Base-by-base conservation (phyloP, 2,113 vertebrate species). In the Carassius carassius region DNA sequence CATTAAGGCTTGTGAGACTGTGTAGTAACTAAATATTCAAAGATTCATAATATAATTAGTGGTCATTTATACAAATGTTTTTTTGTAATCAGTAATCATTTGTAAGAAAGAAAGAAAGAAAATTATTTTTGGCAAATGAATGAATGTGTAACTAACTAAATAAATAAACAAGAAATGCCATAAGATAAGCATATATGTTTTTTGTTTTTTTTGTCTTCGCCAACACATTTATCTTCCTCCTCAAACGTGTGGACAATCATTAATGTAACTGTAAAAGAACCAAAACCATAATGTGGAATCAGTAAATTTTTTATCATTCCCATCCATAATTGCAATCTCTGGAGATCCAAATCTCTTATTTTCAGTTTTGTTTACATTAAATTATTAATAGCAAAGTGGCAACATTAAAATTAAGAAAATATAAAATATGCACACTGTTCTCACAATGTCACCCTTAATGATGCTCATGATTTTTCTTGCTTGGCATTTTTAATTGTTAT, bases 401-500 rank as follows among this genome's bases (percentile, higher is more conserved):
- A 10, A 67, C 86, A 91, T 92, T 91, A 89, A 92, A 92, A 92
- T 91, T 89, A 83, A 91, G 88, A 85, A 90, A 87, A 87, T 85
- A 87, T 89, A 63, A 91, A 90, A 86, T 82, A 90, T 83, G 76
- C 67, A 83, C 84, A 76, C 86, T 74, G 90, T 92, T 91, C 51
- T 92, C 88, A 87, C 91, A 94, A 91, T 87, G 89, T 91, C 87
- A 90, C 78, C 85, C 67, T 85, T 72, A 82, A 87, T 73, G 49
- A 84, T 81, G 85, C 78, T 81, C 85, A 78, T 86, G 83, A 89
- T 90, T 91, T 91, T 83, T 91, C 87, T 92, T 91, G 76, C 87
- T 23, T 93, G 86, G 89, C 89, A 89, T 91, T 91, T 91, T 86
- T 89, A 93, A 92, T 92, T 92, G 90, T 92, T 90, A 86, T 72